Base-by-base conservation (phyloP, 2,797 vertebrate genomes). In the Tinamus major region DNA sequence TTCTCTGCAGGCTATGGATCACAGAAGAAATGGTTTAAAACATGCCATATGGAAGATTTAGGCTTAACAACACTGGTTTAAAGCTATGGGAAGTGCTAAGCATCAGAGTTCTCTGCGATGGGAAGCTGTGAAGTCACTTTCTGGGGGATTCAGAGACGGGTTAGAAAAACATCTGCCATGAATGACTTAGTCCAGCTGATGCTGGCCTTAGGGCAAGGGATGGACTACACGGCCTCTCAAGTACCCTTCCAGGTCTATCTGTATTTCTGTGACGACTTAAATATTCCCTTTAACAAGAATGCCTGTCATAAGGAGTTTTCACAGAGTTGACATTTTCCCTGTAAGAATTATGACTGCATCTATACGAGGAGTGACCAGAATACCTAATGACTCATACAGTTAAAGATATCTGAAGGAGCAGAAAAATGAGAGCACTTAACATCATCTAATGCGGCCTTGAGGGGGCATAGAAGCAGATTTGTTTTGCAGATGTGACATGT, bases 351-450 rank as follows among this genome's bases (percentile, higher is more conserved):
- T 92, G 85, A 68, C 74, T 89, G 71, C 70, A 82, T 80, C 69
- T 88, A 84, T 68, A 84, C 62, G 33, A 90, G 21, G 14, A 93
- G 67, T 96, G 92, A 95, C 91, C 93, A 96, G 90, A 95, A 96
- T 93, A 88, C 80, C 69, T 93, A 92, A 92, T 96, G 94, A 96
- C 26, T 96, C 92, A 93, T 68, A 8, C 75, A 41, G 69, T 76
- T 89, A 87, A 93, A 96, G 96, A 93, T 89, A 89, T 80, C 90
- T 76, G 63, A 71, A 92, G 51, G 20, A 94, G 79, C 35, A 95
- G 85, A 82, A 91, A 78, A 94, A 86, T 68, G 63, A 86, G 61
- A 89, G 79, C 67, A 79, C 33, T 89, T 90, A 91, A 55, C 79
- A 93, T 91, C 62, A 84, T 81, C 67, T 89, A 55, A 78, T 79